Conservation (phyloP, 2,888 invertebrate genomes). For the Volucella inflata region DNA sequence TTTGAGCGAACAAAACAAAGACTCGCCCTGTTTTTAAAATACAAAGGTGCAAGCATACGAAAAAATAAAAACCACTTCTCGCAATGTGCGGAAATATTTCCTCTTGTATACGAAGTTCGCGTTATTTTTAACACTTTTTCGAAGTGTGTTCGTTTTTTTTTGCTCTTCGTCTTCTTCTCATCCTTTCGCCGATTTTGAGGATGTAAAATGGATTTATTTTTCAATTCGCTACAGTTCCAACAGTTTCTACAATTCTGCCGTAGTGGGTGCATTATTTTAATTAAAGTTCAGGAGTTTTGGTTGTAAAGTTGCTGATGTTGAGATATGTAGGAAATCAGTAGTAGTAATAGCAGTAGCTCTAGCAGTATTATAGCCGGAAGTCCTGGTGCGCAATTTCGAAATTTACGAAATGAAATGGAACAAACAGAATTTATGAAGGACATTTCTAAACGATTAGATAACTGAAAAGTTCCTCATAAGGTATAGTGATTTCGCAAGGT, state of each 20-base stretch:
- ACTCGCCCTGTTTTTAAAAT: too few relatives aligned
- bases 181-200: conserved; percentile 64
- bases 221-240: conserved; percentile 60
- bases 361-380: conserved; percentile 41
- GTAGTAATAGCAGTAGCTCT: too few relatives aligned
- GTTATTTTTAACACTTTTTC: conserved; percentile 69
- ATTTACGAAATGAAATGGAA: conserved; percentile 70
- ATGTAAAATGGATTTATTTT: conserved; percentile 72
- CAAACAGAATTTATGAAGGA: conserved; percentile 66
- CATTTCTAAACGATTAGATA: conserved; percentile 72
- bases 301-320: conserved; percentile 62
- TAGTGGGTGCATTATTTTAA: conserved; percentile 75
- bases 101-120: conserved; percentile 54
- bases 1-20: too few relatives aligned
- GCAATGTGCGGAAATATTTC: conserved; percentile 59
- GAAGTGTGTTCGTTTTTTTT: neutral
- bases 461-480: conserved; percentile 40
- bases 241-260: neutral
- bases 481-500: conserved; percentile 3
- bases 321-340: neutral
- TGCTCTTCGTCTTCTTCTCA: conserved; percentile 19
- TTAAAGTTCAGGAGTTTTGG: conserved; percentile 71
- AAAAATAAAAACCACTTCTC: conserved; percentile 42
- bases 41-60: neutral
- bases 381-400: conserved; percentile 56